Percentiles rank a stretch among this genome's conserved stretches.
Evolutionary conservation across 2,888 invertebrate species (phyloP).

Genomic region (Punctoribates punctum): DNA sequence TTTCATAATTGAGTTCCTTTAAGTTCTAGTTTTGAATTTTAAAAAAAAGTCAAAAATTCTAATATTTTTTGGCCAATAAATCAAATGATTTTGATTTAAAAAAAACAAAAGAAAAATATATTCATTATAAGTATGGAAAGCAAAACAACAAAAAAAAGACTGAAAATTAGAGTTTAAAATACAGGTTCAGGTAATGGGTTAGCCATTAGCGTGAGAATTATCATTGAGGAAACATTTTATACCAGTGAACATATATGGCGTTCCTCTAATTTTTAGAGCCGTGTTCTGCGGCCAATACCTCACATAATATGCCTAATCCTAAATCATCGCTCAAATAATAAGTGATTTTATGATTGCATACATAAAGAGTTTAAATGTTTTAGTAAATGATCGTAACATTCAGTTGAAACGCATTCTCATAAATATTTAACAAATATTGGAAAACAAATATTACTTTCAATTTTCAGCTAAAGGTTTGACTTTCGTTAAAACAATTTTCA

Average conservation of each 20-base stretch:
- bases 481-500: too few relatives aligned
- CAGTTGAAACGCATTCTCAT: too few relatives aligned
- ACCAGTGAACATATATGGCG: constrained; percentile 5
- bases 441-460: too few relatives aligned
- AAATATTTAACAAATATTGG: too few relatives aligned
- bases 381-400: too few relatives aligned
- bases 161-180: not conserved
- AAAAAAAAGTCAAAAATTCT: not conserved
- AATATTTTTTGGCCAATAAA: constrained; percentile 31
- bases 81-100: not conserved
- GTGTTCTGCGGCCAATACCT: not conserved
- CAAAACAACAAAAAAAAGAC: not conserved
- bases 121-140: not conserved
- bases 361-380: constrained; percentile 23
- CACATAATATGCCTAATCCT: not conserved
- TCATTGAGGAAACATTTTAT: constrained; percentile 32
- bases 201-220: constrained; percentile 21
- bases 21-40: too few relatives aligned
- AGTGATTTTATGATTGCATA: constrained; percentile 24
- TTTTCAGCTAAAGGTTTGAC: too few relatives aligned
- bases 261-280: not conserved
- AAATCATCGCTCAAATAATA: constrained; percentile 19
- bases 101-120: not conserved
- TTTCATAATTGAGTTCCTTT: not conserved
- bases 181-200: not conserved